Percentiles rank a stretch among this genome's conserved stretches.
These are phyloP conservation scores for Cerastis rubricosa DNA, from an alignment of 2,888 invertebrate species.

Conservation along the genomic window DNA sequence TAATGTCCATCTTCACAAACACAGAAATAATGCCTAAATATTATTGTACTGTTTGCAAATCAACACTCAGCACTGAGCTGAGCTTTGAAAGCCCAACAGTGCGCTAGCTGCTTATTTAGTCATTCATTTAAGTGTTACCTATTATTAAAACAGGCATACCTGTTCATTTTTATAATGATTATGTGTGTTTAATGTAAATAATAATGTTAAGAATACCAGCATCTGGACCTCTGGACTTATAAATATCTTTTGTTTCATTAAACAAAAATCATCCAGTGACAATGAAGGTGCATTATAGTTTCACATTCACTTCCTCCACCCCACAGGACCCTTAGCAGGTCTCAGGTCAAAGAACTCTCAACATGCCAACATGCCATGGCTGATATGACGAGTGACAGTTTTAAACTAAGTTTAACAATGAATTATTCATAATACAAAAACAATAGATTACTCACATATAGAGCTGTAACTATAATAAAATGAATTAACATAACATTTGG, in stretches of 20 bases:
- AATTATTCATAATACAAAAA: neutral
- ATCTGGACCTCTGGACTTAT: neutral
- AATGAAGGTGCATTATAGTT: neutral
- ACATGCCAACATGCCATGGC: neutral
- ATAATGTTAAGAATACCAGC: slow-evolving; percentile 24
- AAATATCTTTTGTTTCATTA: neutral
- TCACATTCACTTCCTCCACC: neutral
- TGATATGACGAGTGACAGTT: neutral
- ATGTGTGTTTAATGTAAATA: slow-evolving; percentile 28
- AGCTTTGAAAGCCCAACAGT: neutral
- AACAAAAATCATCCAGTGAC: neutral
- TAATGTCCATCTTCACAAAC: neutral
- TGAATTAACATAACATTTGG: neutral
- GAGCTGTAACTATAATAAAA: neutral
- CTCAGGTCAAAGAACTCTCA: neutral
- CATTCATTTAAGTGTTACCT: slow-evolving; percentile 9
- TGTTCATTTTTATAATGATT: neutral
- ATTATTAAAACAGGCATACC: neutral
- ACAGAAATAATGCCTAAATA: slow-evolving; percentile 7
- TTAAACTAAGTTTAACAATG: neutral
- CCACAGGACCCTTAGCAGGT: neutral
- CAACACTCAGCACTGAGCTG: neutral
- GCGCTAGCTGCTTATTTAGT: neutral
- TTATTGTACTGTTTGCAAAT: neutral
- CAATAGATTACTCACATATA: neutral